Percentiles rank a stretch among this genome's conserved stretches.
Evolutionary conservation across 2,888 invertebrate genomes (phyloP).

Genomic region (Orchestes rusci): DNA sequence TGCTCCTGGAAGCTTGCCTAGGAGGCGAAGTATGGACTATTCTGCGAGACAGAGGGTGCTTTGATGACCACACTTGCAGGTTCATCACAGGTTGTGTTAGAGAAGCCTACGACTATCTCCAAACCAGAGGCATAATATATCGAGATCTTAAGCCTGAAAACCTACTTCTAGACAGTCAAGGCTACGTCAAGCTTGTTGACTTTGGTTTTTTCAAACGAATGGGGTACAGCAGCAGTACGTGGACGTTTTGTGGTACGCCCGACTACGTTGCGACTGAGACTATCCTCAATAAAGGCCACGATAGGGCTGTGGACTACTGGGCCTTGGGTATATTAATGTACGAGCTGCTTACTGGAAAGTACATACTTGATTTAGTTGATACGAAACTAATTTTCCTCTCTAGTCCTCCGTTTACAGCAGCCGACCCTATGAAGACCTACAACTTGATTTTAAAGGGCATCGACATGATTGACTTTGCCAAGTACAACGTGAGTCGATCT

Average conservation of each 20-base stretch:
- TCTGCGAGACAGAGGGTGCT: constrained; percentile 55
- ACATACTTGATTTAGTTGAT: no score
- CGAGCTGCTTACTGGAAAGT: constrained; percentile 62
- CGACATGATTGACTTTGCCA: constrained; percentile 60
- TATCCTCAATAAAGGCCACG: constrained; percentile 65
- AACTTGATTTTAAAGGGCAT: constrained; percentile 65
- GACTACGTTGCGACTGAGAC: constrained; percentile 56
- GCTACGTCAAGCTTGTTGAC: constrained; percentile 62
- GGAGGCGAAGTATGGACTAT: constrained; percentile 70
- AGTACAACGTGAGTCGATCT: constrained; percentile 51
- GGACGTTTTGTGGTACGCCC: constrained; percentile 70
- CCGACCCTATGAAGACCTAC: constrained; percentile 67
- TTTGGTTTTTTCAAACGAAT: constrained; percentile 64
- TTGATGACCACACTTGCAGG: constrained; percentile 60
- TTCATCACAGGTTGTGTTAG: constrained; percentile 62
- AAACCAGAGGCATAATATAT: constrained; percentile 54
- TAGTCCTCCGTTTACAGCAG: constrained; percentile 59
- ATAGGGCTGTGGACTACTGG: constrained; percentile 67
- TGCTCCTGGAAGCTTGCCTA: constrained; percentile 64
- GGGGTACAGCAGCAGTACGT: constrained; percentile 57
- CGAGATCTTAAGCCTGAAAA: constrained; percentile 67
- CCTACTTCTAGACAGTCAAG: constrained; percentile 49
- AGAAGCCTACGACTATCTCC: constrained; percentile 63
- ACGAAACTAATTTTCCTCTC: no score
- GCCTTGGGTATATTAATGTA: constrained; percentile 60